Evolutionary conservation across 1,140 invertebrate species (phyloP).

Genomic region (Phymastichus coffea): DNA sequence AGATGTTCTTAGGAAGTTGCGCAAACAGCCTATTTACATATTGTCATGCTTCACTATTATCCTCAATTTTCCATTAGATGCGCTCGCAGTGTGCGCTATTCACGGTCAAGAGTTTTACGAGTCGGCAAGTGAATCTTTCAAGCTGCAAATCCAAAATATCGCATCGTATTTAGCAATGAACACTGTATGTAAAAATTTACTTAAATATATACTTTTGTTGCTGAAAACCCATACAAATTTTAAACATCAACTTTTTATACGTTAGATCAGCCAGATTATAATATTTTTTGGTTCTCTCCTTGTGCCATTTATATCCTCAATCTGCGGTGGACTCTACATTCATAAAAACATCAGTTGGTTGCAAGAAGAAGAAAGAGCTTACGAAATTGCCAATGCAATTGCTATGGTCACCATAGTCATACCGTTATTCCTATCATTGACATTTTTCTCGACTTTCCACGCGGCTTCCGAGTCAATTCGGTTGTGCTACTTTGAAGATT

Average conservation of each 20-base stretch:
- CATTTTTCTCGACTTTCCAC: conserved; percentile 1
- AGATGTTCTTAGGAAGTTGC: neutral
- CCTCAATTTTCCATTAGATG: neutral
- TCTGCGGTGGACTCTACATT: neutral
- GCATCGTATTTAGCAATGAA: neutral
- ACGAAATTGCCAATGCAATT: neutral
- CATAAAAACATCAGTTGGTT: too few species aligned
- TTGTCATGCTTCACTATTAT: neutral
- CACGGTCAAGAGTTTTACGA: conserved; percentile 2
- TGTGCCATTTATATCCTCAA: neutral
- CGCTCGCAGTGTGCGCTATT: neutral
- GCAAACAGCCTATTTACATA: neutral
- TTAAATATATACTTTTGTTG: neutral
- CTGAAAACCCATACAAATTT: neutral
- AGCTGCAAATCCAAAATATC: neutral
- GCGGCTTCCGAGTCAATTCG: neutral
- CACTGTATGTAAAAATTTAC: neutral
- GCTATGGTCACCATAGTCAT: neutral
- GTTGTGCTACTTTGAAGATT: neutral
- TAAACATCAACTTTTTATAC: neutral
- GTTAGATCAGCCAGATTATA: neutral
- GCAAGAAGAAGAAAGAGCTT: neutral
- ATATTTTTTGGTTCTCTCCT: neutral
- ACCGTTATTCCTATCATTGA: neutral
- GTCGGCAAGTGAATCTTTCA: neutral